These are phyloP conservation scores for Mionectes olivaceus DNA, from an alignment of 2,797 vertebrate genomes.

Conservation along the genomic window DNA sequence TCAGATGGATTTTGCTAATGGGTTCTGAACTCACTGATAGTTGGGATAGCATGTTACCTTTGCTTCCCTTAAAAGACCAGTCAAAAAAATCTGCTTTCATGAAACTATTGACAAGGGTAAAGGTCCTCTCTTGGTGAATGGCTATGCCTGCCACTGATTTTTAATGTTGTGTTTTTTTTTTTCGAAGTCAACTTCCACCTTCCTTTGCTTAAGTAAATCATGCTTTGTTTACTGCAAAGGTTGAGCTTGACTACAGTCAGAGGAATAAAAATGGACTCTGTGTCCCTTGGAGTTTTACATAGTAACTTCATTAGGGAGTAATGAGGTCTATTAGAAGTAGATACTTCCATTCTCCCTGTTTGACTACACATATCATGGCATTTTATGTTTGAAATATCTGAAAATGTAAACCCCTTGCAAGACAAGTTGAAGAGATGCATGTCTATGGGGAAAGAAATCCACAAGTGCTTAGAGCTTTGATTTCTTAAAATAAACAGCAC, in stretches of 20 bases:
- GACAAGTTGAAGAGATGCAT: background rate
- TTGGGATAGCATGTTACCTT: background rate
- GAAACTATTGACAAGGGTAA: background rate
- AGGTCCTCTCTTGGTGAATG: background rate
- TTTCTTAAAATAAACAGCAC: background rate
- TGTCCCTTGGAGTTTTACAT: background rate
- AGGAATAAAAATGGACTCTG: background rate
- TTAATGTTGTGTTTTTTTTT: background rate
- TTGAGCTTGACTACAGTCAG: background rate
- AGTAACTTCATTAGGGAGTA: background rate
- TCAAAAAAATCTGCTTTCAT: background rate
- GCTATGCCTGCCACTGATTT: background rate
- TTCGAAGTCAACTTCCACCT: slow-evolving; percentile 5
- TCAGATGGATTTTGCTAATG: background rate
- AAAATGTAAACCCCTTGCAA: background rate
- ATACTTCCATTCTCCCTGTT: background rate
- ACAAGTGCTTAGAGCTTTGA: background rate
- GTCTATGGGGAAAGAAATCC: background rate
- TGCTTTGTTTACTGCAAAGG: background rate
- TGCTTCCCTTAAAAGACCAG: background rate
- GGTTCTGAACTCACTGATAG: background rate
- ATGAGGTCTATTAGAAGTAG: background rate
- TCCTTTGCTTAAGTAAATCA: background rate
- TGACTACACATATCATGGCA: background rate
- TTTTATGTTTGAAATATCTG: background rate